Percentiles rank a stretch among this genome's conserved stretches.
Evolutionary conservation across 2,797 vertebrate genomes (phyloP).

Genomic region (Lepilemur septentrionalis): DNA sequence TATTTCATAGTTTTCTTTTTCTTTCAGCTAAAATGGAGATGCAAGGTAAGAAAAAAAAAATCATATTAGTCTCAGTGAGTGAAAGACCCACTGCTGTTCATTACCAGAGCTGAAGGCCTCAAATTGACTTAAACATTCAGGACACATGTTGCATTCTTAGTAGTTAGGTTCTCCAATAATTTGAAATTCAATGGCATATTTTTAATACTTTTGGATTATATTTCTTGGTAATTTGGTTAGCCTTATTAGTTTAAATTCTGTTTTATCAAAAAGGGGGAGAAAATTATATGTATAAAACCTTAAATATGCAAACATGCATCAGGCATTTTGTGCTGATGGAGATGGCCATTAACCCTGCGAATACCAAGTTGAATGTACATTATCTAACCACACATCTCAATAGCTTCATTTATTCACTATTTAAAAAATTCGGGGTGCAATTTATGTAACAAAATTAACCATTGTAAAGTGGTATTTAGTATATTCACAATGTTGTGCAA

Average conservation of each 20-base stretch:
- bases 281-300: background rate
- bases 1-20: background rate
- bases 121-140: conserved; percentile 22
- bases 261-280: conserved; percentile 31
- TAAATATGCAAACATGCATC: background rate
- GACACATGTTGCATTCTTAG: conserved; percentile 15
- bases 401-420: background rate
- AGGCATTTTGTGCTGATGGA: background rate
- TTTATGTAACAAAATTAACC: conserved; percentile 7
- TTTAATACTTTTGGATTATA: conserved; percentile 44
- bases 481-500: background rate
- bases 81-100: conserved; percentile 39
- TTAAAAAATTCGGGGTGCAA: background rate
- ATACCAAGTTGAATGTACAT: background rate
- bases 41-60: conserved; percentile 11
- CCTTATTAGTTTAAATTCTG: conserved; percentile 49
- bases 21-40: conserved; percentile 22
- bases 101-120: background rate
- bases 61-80: background rate
- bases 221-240: conserved; percentile 50
- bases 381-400: background rate
- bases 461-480: background rate
- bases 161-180: background rate
- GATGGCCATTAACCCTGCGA: background rate
- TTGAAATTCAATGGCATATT: conserved; percentile 43